Percentiles rank a stretch among this genome's conserved stretches.
phyloP scores from a whole-genome alignment of 2,888 invertebrate species.

The Zele albiditarsus region DNA sequence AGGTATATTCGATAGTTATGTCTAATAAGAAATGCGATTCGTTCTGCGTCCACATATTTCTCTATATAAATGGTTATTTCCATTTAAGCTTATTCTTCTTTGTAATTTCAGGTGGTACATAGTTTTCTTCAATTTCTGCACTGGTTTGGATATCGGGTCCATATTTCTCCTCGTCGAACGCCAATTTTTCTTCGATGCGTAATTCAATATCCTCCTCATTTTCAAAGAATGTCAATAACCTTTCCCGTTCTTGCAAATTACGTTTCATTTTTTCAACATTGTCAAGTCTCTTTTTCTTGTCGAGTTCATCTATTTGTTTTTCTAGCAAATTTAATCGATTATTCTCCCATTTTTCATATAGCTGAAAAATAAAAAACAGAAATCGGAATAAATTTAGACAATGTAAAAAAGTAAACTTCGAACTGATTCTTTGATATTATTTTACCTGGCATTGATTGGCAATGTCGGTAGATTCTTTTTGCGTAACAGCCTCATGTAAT shows the following conservation, averaged over 20 bases:
- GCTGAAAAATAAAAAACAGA: conserved; percentile 66
- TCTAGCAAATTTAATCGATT: conserved; percentile 76
- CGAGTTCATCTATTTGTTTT: conserved; percentile 76
- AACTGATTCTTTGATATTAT: conserved; percentile 21
- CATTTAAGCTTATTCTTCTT: conserved; percentile 44
- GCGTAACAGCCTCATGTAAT: conserved; percentile 76
- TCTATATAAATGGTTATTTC: background rate
- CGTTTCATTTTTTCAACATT: conserved; percentile 78
- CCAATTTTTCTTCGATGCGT: conserved; percentile 76
- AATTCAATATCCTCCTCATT: conserved; percentile 85
- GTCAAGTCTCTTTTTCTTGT: conserved; percentile 72
- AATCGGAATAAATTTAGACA: background rate
- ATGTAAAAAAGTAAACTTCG: conserved; percentile 14
- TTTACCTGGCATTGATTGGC: conserved; percentile 75
- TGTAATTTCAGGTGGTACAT: conserved; percentile 82
- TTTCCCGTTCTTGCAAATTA: conserved; percentile 77
- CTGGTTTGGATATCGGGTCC: conserved; percentile 52
- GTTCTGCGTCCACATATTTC: too few relatives aligned
- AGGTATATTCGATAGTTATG: too few relatives aligned
- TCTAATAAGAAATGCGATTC: too few relatives aligned
- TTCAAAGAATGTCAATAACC: conserved; percentile 82
- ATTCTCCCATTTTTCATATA: conserved; percentile 77
- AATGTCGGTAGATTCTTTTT: conserved; percentile 77
- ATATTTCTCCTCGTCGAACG: conserved; percentile 62
- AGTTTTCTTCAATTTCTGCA: conserved; percentile 75